A percentile compares a stretch with the other conserved stretches of the same genome.
These are phyloP conservation scores for Synanthedon andrenaeformis DNA, from an alignment of 2,888 invertebrate genomes.

Conservation along the genomic window DNA sequence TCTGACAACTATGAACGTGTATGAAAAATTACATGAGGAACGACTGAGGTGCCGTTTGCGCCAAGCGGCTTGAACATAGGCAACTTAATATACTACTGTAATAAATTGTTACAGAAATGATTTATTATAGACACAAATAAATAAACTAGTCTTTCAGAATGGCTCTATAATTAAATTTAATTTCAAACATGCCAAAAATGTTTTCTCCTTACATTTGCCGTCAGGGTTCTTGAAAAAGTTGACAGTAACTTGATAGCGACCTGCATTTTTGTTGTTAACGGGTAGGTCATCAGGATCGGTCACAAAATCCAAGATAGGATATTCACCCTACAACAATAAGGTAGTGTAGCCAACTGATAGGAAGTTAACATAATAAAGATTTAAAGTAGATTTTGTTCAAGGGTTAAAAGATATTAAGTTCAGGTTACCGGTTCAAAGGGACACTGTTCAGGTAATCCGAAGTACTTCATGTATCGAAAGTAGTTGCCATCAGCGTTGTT, in stretches of 20 bases:
- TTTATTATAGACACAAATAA: too few relatives aligned
- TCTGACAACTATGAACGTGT: too few relatives aligned
- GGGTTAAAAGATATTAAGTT: too few relatives aligned
- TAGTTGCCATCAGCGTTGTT: conserved; percentile 21
- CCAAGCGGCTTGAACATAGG: too few relatives aligned
- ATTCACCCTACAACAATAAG: conserved; percentile 21
- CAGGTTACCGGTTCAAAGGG: conserved; percentile 32
- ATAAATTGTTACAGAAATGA: too few relatives aligned
- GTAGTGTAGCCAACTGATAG: too few relatives aligned
- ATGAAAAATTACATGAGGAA: too few relatives aligned
- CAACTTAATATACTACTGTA: too few relatives aligned
- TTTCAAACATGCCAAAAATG: conserved; percentile 22
- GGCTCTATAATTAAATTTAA: conserved; percentile 26
- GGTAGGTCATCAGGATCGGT: conserved; percentile 27
- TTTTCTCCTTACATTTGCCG: conserved; percentile 19
- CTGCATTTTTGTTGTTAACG: conserved; percentile 24
- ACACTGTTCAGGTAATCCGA: conserved; percentile 29
- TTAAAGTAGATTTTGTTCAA: too few relatives aligned
- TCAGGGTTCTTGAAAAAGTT: conserved; percentile 21
- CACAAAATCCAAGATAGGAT: conserved; percentile 22
- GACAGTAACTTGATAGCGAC: conserved; percentile 25
- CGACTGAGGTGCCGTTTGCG: too few relatives aligned
- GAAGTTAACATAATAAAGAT: too few relatives aligned
- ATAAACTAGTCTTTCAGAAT: not conserved
- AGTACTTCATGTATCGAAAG: conserved; percentile 19